Percentiles rank a stretch among this genome's conserved stretches.
Evolutionary conservation across 2,797 vertebrate species (phyloP).

Genomic region (Enteromius treurensis): DNA sequence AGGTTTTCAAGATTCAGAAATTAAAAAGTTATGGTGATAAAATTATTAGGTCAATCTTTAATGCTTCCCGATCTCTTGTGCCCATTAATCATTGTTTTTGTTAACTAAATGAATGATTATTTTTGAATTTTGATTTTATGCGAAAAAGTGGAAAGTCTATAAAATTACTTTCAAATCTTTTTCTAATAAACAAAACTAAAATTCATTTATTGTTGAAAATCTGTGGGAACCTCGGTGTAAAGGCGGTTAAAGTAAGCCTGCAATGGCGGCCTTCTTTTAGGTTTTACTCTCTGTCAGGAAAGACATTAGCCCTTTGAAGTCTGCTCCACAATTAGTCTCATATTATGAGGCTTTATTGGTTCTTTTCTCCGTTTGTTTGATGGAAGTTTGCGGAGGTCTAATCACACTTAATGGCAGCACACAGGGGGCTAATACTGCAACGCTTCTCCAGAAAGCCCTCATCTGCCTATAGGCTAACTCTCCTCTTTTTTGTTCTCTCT

Average conservation of each 20-base stretch:
- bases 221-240: not conserved
- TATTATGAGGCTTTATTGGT: slow-evolving; percentile 24
- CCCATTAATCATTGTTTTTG: not conserved
- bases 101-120: not conserved
- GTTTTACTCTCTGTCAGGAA: slow-evolving; percentile 22
- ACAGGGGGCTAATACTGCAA: slow-evolving; percentile 43
- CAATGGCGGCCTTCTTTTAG: slow-evolving; percentile 5
- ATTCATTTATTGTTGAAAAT: not conserved
- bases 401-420: slow-evolving; percentile 47
- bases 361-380: slow-evolving; percentile 39
- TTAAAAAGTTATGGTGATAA: not conserved
- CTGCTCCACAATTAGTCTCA: slow-evolving; percentile 28
- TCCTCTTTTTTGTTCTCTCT: not conserved
- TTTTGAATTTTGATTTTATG: too few species aligned
- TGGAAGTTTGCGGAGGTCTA: slow-evolving; percentile 35
- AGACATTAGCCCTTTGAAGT: slow-evolving; percentile 33
- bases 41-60: not conserved
- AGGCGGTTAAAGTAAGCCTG: not conserved
- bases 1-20: not conserved
- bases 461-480: slow-evolving; percentile 33
- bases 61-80: not conserved
- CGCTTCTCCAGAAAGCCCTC: slow-evolving; percentile 34
- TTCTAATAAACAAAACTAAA: not conserved
- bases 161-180: not conserved
- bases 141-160: not conserved